A percentile compares a stretch with the other conserved stretches of the same genome.
Evolutionary conservation across 2,797 vertebrate genomes (phyloP).

Genomic region (Salmo trutta): DNA sequence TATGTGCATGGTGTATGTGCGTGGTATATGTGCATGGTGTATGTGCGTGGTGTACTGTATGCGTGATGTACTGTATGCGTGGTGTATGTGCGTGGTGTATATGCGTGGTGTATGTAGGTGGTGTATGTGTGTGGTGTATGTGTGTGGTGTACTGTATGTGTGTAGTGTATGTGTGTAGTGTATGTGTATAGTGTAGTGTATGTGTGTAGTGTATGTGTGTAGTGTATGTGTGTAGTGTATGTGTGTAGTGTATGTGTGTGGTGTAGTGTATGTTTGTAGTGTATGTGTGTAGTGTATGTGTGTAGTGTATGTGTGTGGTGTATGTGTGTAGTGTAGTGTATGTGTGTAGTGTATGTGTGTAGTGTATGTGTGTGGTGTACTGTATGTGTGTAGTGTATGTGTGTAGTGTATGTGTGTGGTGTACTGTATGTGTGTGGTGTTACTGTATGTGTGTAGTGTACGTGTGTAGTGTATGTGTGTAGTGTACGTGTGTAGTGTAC

Average conservation of each 20-base stretch:
- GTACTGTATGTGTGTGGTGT: neutral
- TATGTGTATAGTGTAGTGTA: no score
- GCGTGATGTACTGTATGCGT: no score
- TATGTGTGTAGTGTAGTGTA: no score
- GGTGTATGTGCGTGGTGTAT: no score
- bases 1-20: accelerated
- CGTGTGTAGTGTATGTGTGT: neutral
- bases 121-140: no score
- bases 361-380: no score
- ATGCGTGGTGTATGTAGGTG: no score
- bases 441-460: neutral
- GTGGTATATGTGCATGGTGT: no score
- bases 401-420: neutral
- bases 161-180: no score
- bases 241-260: neutral
- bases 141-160: no score
- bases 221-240: neutral
- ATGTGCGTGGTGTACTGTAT: no score
- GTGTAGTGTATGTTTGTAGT: neutral
- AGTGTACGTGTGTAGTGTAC: neutral
- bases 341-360: neutral
- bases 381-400: neutral
- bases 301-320: neutral
- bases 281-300: neutral
- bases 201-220: neutral